Evolutionary conservation across 2,797 vertebrate genomes (phyloP), one percentile per base, ranked within the genome.

Genomic region (Neosalanx taihuensis): DNA sequence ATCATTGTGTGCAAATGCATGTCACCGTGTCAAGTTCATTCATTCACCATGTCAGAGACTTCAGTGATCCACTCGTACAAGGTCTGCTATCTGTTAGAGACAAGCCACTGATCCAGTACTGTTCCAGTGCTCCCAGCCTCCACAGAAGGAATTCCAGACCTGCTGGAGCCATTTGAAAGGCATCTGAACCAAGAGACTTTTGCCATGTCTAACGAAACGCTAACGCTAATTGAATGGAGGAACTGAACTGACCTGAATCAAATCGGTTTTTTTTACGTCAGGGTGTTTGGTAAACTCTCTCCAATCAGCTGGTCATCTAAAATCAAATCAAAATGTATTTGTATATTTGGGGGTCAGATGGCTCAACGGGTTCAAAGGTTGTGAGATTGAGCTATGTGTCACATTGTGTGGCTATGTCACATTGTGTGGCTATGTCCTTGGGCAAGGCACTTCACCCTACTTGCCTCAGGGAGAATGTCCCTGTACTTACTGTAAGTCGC

Each of bases 81-180:
- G 77, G 77, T 76, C 18, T 82, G 79, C 85, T 85, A 88, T 89
- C 79, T 81, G 68, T 63, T 73, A 71, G 72, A 72, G 71, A 62
- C n/a, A 49, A 70, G 71, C 76, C 70, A 74, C 72, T 73, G 77
- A 85, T 64, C 76, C 70, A 74, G 72, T 73, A 76, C 84, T 64
- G 72, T 84, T 80, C 82, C 88, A 82, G 64, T 66, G 79, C 79
- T 78, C 78, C 80, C 74, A 79, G 80, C 79, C 79, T 67, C 72
- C 72, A 65, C 77, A 70, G 80, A 76, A 74, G 69, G 64, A 46
- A 59, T 31, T 69, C 49, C 72, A 56, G 80, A 69, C 58, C 31
- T 61, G 41, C 60, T 77, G 75, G 51, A 75, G 70, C 62, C 76
- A 77, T 77, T 69, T 63, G 68, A 53, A 63, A 79, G 71, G 71